Conservation (phyloP, 2,888 invertebrate genomes). For the Cephus runcator region DNA sequence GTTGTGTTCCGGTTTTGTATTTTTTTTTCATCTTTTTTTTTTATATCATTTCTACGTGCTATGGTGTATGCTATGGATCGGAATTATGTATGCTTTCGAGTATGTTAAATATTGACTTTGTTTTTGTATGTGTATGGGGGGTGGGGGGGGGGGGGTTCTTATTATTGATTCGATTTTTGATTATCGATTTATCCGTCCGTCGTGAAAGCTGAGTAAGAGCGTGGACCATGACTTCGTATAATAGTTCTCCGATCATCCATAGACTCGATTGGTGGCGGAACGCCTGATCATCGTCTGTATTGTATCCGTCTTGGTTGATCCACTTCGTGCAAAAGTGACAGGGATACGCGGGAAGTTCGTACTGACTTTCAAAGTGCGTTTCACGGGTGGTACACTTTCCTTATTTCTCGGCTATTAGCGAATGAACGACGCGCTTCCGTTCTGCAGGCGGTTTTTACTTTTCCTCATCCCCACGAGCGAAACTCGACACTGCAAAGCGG, state of each 20-base stretch:
- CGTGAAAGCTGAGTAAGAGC: background rate
- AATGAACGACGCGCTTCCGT: background rate
- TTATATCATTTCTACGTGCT: background rate
- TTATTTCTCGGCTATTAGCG: background rate
- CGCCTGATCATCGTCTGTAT: background rate
- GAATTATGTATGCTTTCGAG: background rate
- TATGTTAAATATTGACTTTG: background rate
- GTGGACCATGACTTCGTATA: background rate
- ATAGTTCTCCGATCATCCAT: background rate
- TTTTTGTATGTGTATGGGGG: background rate
- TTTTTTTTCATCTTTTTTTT: no score
- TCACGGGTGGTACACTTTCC: background rate
- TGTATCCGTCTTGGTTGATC: background rate
- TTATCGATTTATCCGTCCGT: background rate
- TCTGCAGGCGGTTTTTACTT: background rate
- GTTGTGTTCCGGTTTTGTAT: no score
- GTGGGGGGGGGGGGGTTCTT: background rate
- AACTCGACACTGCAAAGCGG: slow-evolving; percentile 13
- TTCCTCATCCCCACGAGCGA: background rate
- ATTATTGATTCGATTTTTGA: background rate
- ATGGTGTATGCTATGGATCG: background rate
- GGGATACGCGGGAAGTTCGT: background rate
- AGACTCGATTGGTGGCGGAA: background rate
- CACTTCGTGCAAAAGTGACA: background rate
- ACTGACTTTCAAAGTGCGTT: background rate